Evolutionary conservation across 2,888 invertebrate genomes (phyloP).

Genomic region (Heterodera filipjevi): DNA sequence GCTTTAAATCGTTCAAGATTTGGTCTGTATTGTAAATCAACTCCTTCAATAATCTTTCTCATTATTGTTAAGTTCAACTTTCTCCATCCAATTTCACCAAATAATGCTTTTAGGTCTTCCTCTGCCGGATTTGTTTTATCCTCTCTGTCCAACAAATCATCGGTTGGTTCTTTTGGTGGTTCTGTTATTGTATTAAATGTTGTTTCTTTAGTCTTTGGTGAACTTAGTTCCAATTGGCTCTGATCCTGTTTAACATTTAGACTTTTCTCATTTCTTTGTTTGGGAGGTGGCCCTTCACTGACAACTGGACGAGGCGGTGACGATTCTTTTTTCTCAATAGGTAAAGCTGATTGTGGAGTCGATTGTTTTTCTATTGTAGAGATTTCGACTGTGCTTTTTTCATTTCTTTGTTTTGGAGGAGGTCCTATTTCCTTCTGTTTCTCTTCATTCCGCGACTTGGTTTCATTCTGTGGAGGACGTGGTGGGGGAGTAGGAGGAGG

Average conservation of each 20-base stretch:
- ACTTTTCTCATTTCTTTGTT: not conserved
- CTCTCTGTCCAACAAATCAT: not conserved
- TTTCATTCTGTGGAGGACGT: not conserved
- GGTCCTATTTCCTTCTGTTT: not conserved
- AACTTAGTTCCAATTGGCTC: not conserved
- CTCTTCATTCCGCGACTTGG: not conserved
- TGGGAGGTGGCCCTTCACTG: not conserved
- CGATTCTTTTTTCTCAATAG: no score
- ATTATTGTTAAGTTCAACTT: not conserved
- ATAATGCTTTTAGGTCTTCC: not conserved
- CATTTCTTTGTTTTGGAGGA: not conserved
- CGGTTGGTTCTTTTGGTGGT: not conserved
- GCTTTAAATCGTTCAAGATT: slow-evolving; percentile 20
- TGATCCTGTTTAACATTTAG: not conserved
- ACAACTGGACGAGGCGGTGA: not conserved
- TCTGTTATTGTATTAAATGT: not conserved
- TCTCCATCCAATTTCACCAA: not conserved
- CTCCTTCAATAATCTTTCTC: not conserved
- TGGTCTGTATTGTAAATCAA: not conserved
- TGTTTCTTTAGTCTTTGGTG: not conserved
- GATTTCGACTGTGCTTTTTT: not conserved
- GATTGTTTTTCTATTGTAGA: no score
- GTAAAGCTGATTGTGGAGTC: not conserved
- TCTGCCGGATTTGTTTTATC: not conserved
- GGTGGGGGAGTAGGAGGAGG: no score